These are phyloP conservation scores for Tretioscincus oriximinensis DNA, from an alignment of 2,113 vertebrate genomes.

Conservation along the genomic window DNA sequence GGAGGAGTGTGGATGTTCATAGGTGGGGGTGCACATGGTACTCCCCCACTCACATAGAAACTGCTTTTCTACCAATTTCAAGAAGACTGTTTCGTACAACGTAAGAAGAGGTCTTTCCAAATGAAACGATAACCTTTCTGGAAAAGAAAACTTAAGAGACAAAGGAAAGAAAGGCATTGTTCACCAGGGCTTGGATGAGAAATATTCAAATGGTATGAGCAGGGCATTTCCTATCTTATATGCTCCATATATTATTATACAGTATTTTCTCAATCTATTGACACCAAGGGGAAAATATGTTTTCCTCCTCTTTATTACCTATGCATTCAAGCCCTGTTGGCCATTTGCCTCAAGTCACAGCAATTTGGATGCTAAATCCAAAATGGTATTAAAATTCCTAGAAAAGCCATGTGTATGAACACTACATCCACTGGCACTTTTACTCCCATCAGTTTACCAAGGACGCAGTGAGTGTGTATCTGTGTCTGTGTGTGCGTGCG, in stretches of 20 bases:
- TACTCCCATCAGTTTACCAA: constrained; percentile 51
- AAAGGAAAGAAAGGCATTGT: constrained; percentile 59
- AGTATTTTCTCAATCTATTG: constrained; percentile 54
- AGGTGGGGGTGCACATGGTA: constrained; percentile 43
- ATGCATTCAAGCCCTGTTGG: constrained; percentile 61
- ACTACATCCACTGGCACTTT: constrained; percentile 66
- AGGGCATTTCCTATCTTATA: constrained; percentile 54
- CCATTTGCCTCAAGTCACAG: constrained; percentile 62
- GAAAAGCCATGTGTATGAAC: constrained; percentile 74
- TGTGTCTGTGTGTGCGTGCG: constrained; percentile 50
- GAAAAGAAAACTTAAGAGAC: constrained; percentile 44
- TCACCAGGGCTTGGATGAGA: constrained; percentile 63
- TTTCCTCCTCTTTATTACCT: constrained; percentile 56
- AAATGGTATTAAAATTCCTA: constrained; percentile 59
- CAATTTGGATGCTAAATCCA: constrained; percentile 59
- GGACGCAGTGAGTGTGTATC: constrained; percentile 56
- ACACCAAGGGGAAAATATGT: constrained; percentile 45
- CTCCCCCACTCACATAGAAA: not conserved
- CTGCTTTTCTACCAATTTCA: constrained; percentile 20
- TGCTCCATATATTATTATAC: constrained; percentile 58
- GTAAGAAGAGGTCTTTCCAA: constrained; percentile 63
- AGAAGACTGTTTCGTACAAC: constrained; percentile 50
- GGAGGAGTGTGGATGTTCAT: constrained; percentile 97
- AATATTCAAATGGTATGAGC: constrained; percentile 51
- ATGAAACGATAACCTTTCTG: constrained; percentile 43